Evolutionary conservation across 2,797 vertebrate genomes (phyloP), one percentile per base, ranked within the genome.

Genomic region (Acipenser ruthenus): DNA sequence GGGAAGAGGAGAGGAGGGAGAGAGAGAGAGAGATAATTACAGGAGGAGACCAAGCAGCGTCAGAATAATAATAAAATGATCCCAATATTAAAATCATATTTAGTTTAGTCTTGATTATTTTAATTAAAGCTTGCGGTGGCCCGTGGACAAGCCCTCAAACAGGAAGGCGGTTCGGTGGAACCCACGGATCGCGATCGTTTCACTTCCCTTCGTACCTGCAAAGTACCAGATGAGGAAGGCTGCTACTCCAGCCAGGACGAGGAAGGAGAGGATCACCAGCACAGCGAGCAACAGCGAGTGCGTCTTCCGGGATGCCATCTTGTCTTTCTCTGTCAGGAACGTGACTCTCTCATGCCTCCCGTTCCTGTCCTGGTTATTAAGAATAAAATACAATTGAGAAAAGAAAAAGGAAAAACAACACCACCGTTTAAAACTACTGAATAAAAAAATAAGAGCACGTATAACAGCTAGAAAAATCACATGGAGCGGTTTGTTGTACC

Each of bases 211-310:
- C 83, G 74, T 74, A 91, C 90, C 83, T 69, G 79, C 64, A 76
- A 90, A 90, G 15, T 79, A 68, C 88, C 86, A 89, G 62, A 90
- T 68, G 11, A 91, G 86, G 64, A 91, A 63, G 0, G 78, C 87
- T 1, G 68, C 73, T 5, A 88, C 52, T 1, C 77, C 82, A 0
- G 77, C 76, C 2, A 87, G 12, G 53, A 85, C 13, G 59, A 90
- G 70, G 60, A 86, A 55, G 52, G 2, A 55, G 52, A 55, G 2
- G 0, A 58, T 69, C 56, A 82, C 12, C 4, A 88, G 4, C 49
- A 81, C 65, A 2, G 82, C 88, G 1, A 86, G 63, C 10, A 79
- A 1, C 5, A 85, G 13, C 5, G 65, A 49, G 0, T 13, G 55
- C 58, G 77, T 88, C 69, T 56, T 71, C 52, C 73, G 79, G 1